Percentiles rank a stretch among this genome's conserved stretches.
phyloP scores from a whole-genome alignment of 1,140 invertebrate species.

The Hyphantria cunea region DNA sequence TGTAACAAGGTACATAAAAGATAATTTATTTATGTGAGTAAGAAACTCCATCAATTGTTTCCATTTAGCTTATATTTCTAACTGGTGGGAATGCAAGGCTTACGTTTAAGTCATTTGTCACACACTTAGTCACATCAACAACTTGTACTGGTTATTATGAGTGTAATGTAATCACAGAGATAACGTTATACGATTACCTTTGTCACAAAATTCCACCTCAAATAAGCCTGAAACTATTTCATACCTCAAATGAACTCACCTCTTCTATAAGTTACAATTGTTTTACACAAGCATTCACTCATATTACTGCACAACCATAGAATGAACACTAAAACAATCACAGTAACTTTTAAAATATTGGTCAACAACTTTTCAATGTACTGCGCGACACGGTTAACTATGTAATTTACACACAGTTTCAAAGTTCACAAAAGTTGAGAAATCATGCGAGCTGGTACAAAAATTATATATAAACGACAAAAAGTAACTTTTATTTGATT shows the following conservation, averaged over 20 bases:
- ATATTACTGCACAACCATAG: conserved; percentile 22
- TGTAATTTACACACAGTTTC: conserved; percentile 29
- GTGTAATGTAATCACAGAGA: conserved; percentile 29
- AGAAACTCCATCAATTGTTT: too few species aligned
- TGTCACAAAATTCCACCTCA: conserved; percentile 11
- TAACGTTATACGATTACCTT: conserved; percentile 31
- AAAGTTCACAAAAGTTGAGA: conserved; percentile 36
- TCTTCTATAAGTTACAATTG: conserved; percentile 9
- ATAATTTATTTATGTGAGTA: too few species aligned
- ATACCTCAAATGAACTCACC: conserved; percentile 9
- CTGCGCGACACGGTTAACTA: conserved; percentile 38
- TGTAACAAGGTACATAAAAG: too few species aligned
- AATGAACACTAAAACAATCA: conserved; percentile 36
- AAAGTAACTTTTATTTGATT: conserved; percentile 1
- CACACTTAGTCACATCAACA: too few species aligned
- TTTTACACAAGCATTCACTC: conserved; percentile 11
- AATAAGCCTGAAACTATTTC: neutral
- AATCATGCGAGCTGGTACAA: conserved; percentile 10
- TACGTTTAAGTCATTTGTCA: too few species aligned
- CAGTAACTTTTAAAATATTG: conserved; percentile 44
- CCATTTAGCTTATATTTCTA: too few species aligned
- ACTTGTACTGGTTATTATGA: neutral
- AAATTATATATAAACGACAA: conserved; percentile 20
- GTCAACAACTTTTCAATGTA: conserved; percentile 59
- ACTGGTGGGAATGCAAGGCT: too few species aligned